Base-by-base conservation (phyloP, 2,113 vertebrate species). In the Phalacrocorax pelagicus region DNA sequence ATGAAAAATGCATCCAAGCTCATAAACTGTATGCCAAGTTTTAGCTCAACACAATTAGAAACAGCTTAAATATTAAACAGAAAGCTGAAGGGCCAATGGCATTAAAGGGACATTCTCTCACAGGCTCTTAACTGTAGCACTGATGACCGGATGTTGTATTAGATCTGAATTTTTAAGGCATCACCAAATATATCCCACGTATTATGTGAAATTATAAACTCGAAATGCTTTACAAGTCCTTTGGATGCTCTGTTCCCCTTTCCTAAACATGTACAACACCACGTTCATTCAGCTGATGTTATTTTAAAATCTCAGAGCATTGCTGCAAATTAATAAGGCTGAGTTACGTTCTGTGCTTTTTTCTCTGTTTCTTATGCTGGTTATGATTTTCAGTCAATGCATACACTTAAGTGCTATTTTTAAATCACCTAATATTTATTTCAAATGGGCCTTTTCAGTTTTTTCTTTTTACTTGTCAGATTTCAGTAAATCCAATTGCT, bases 41-140 rank as follows among this genome's bases (percentile, higher is more conserved):
- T 94, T 88, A 92, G 49, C 83, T 72, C 81, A 94, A 80, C 46
- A 73, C 80, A 90, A 95, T 97, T 96, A 96, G 86, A 92, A 96
- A 94, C 94, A 95, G 94, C 86, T 97, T 95, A 85, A 84, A 91
- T 80, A 91, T 89, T 95, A 85, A 93, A 91, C 88, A 34, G 82
- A 84, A 81, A 86, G 13, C 66, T 91, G 72, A 54, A 71, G 70
- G 51, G n/a, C 70, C 69, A 86, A 24, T 84, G 57, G 27, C 13
- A 20, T 80, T 70, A 72, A 87, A 92, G 78, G 34, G 62, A 63
- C 1, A 0, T 19, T 74, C 23, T 87, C 79, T 77, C 62, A n/a
- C 69, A 69, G 44, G 23, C 79, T 69, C 77, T 73, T 71, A 85
- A 59, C 54, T 11, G 8, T 38, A 62, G 58, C 42, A 24, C 32